Evolutionary conservation across 2,113 vertebrate species (phyloP).

Genomic region (Morone saxatilis): DNA sequence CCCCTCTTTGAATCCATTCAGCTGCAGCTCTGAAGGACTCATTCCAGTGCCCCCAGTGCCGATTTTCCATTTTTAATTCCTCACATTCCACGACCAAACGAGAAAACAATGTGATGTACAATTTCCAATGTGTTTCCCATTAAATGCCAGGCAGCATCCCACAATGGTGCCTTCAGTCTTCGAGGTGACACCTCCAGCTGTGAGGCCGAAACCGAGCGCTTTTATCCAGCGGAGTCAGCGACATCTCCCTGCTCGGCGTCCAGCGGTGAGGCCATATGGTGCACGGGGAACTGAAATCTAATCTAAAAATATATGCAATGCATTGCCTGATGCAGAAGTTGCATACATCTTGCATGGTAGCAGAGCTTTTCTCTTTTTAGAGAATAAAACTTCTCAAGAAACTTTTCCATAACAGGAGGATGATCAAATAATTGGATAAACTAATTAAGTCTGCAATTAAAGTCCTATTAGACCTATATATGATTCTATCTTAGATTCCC

Average conservation of each 20-base stretch:
- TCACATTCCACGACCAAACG: constrained; percentile 82
- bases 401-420: neutral
- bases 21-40: constrained; percentile 25
- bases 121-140: constrained; percentile 91
- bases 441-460: constrained; percentile 43
- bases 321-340: constrained; percentile 24
- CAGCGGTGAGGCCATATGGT: constrained; percentile 74
- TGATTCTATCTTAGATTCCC: neutral
- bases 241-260: constrained; percentile 60
- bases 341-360: neutral
- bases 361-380: too few species aligned
- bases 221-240: constrained; percentile 71
- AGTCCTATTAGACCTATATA: neutral
- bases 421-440: constrained; percentile 12
- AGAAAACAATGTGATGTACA: constrained; percentile 81
- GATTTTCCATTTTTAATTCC: constrained; percentile 71
- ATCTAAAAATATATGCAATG: constrained; percentile 22
- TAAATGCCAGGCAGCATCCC: constrained; percentile 76
- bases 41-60: constrained; percentile 34
- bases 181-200: constrained; percentile 84
- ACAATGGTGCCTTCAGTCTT: constrained; percentile 68
- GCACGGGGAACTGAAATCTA: constrained; percentile 20
- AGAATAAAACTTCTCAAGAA: constrained; percentile 13
- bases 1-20: constrained; percentile 25
- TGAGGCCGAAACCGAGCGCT: constrained; percentile 73